Evolutionary conservation across 1,140 invertebrate species (phyloP).

Genomic region (Pseudoatta argentina): DNA sequence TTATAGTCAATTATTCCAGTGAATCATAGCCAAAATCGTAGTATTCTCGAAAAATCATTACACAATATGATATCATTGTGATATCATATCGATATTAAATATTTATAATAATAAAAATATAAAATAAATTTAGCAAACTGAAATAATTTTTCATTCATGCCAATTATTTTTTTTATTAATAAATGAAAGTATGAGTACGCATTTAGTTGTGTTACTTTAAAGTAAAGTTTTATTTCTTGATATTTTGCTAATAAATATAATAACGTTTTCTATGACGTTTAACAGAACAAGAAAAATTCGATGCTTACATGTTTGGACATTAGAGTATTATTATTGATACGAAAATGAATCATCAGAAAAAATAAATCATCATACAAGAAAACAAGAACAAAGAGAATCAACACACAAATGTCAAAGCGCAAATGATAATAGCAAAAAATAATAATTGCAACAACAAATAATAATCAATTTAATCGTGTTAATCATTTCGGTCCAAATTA

Average conservation of each 20-base stretch:
- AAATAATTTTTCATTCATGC: neutral
- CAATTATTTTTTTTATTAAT: conserved; percentile 1
- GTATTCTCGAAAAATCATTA: neutral
- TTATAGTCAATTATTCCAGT: too few relatives aligned
- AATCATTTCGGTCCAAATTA: neutral
- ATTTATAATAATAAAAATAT: neutral
- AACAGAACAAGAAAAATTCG: neutral
- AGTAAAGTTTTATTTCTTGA: neutral
- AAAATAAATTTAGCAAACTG: neutral
- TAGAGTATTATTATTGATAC: neutral
- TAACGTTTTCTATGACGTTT: neutral
- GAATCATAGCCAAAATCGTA: neutral
- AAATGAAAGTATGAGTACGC: neutral
- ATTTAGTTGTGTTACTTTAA: neutral
- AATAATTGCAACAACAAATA: neutral
- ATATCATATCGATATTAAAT: neutral
- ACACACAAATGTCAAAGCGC: neutral
- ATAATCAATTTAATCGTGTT: neutral
- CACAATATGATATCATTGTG: neutral
- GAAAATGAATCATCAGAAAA: neutral
- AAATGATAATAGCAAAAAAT: neutral
- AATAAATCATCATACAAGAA: neutral
- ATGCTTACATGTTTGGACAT: neutral
- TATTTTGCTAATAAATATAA: neutral
- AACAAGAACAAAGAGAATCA: neutral